These are phyloP conservation scores for Dascillus cervinus DNA, from an alignment of 2,888 invertebrate species.

Conservation along the genomic window DNA sequence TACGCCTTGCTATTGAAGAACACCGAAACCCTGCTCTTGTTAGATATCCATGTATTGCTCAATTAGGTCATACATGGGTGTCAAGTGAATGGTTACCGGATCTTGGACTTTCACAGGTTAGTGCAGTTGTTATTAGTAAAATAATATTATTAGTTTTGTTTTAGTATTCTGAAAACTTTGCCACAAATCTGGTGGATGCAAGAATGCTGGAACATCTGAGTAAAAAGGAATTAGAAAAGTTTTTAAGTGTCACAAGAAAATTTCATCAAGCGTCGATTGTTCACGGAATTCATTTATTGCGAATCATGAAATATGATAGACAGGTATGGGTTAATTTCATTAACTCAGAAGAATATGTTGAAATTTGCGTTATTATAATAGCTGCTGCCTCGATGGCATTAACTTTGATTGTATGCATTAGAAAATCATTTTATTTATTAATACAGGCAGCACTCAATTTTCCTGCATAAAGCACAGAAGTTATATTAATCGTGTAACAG, in stretches of 20 bases:
- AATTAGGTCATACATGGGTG: constrained; percentile 88
- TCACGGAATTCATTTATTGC: constrained; percentile 84
- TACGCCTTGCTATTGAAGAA: constrained; percentile 89
- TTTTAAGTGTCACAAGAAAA: constrained; percentile 84
- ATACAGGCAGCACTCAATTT: too few species aligned
- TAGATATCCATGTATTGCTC: constrained; percentile 79
- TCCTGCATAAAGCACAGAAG: too few species aligned
- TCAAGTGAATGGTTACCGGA: constrained; percentile 90
- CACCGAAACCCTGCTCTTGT: constrained; percentile 80
- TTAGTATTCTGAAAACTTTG: constrained; percentile 82
- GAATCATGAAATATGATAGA: constrained; percentile 87
- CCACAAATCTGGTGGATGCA: constrained; percentile 86
- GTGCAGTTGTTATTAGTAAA: constrained; percentile 3
- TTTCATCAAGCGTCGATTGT: constrained; percentile 93
- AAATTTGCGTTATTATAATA: too few species aligned
- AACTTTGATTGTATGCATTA: too few species aligned
- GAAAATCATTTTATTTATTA: too few species aligned
- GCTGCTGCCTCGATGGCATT: too few species aligned
- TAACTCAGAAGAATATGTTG: too few species aligned
- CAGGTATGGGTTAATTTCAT: too few species aligned
- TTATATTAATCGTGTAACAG: too few species aligned
- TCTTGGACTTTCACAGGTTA: constrained; percentile 73
- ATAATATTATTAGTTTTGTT: constrained; percentile 13
- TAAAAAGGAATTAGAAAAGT: constrained; percentile 90
- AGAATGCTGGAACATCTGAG: constrained; percentile 87